phyloP scores from a whole-genome alignment of 2,888 invertebrate species.

The Eueremaeus valkanovi region DNA sequence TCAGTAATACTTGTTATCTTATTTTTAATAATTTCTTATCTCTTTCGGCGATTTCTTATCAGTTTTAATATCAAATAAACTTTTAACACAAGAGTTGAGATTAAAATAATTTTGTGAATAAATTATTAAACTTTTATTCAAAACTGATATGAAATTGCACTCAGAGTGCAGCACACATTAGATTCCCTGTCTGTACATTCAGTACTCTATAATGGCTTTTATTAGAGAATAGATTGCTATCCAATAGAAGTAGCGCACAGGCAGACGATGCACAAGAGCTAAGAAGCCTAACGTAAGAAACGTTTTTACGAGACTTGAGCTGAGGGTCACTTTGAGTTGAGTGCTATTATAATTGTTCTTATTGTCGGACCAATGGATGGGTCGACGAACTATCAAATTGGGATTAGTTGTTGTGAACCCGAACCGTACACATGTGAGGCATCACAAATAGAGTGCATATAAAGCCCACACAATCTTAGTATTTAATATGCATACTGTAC shows the following conservation, averaged over 20 bases:
- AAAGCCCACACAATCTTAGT: neutral
- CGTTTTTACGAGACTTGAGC: neutral
- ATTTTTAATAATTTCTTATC: too few relatives aligned
- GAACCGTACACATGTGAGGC: neutral
- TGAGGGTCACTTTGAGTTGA: neutral
- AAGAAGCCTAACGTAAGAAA: neutral
- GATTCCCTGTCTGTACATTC: too few relatives aligned
- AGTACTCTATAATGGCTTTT: too few relatives aligned
- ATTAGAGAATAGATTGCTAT: neutral
- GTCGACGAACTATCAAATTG: slow-evolving; percentile 32
- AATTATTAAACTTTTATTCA: too few relatives aligned
- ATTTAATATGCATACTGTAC: neutral
- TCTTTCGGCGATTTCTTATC: too few relatives aligned
- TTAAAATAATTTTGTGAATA: too few relatives aligned
- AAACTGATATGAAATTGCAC: too few relatives aligned
- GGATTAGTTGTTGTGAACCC: slow-evolving; percentile 9
- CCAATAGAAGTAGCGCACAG: neutral
- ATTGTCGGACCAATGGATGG: slow-evolving; percentile 17
- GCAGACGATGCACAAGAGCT: neutral
- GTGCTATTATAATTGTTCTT: neutral
- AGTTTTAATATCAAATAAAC: too few relatives aligned
- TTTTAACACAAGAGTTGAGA: too few relatives aligned
- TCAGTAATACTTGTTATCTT: too few relatives aligned
- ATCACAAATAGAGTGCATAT: neutral
- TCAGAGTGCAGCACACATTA: too few relatives aligned